Conservation (phyloP, 2,888 invertebrate genomes). For the Tenthredo scrophulariae region DNA sequence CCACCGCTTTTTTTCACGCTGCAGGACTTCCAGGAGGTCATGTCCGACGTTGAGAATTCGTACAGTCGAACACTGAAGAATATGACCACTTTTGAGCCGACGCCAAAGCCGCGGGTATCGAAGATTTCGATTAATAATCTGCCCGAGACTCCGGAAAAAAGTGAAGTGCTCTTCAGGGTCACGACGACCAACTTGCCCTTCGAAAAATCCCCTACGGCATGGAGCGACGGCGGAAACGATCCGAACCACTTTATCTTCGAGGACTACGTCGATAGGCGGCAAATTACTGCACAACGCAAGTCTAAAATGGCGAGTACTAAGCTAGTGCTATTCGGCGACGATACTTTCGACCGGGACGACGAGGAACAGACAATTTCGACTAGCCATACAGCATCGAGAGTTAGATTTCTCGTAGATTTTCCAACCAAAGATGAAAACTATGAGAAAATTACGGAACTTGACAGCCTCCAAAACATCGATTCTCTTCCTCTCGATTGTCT, state of each 20-base stretch:
- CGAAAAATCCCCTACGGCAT: constrained; percentile 64
- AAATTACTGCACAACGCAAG: constrained; percentile 58
- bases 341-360: constrained; percentile 54
- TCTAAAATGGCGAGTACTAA: constrained; percentile 23
- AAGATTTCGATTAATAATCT: constrained; percentile 52
- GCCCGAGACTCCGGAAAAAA: constrained; percentile 55
- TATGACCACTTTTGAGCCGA: constrained; percentile 51
- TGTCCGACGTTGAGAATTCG: constrained; percentile 61
- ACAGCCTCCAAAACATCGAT: constrained; percentile 58
- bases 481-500: constrained; percentile 53
- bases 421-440: constrained; percentile 60
- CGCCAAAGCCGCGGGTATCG: constrained; percentile 40
- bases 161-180: constrained; percentile 70
- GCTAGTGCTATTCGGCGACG: constrained; percentile 56
- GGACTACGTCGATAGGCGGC: constrained; percentile 70
- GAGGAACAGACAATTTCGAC: constrained; percentile 22
- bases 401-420: constrained; percentile 71
- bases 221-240: neutral
- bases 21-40: constrained; percentile 72
- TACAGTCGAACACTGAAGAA: constrained; percentile 16
- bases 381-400: constrained; percentile 62
- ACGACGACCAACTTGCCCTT: constrained; percentile 74
- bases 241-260: constrained; percentile 69
- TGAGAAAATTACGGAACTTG: constrained; percentile 36
- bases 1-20: constrained; percentile 73